A percentile compares a stretch with the other conserved stretches of the same genome.
These are phyloP conservation scores for Drosophila malerkotliana DNA, from an alignment of 1,140 invertebrate species.

Conservation along the genomic window DNA sequence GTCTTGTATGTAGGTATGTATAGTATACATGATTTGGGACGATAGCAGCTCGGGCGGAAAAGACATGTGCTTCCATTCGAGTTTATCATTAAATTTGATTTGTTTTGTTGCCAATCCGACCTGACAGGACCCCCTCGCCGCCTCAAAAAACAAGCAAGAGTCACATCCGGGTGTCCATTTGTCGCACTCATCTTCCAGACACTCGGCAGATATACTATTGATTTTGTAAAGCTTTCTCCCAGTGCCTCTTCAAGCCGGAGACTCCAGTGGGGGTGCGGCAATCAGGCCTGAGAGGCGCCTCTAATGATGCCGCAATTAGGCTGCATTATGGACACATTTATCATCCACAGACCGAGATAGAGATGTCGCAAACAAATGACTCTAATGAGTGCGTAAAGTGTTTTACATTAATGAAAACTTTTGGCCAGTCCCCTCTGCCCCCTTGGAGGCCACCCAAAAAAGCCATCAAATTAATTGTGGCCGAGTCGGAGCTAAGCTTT, in stretches of 20 bases:
- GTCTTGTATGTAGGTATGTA: too few relatives aligned
- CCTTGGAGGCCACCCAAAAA: background rate
- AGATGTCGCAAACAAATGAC: constrained; percentile 53
- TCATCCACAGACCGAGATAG: constrained; percentile 38
- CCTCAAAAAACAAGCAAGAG: constrained; percentile 29
- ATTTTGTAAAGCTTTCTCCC: background rate
- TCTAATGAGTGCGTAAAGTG: constrained; percentile 48
- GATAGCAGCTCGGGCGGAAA: constrained; percentile 59
- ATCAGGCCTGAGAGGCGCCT: constrained; percentile 45
- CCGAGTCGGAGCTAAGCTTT: constrained; percentile 30
- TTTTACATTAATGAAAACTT: constrained; percentile 56
- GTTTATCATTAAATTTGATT: constrained; percentile 82
- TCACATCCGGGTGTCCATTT: constrained; percentile 32
- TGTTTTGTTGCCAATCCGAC: constrained; percentile 63
- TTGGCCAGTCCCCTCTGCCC: constrained; percentile 10
- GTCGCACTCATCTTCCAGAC: constrained; percentile 20
- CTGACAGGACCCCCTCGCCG: constrained; percentile 18
- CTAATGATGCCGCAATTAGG: constrained; percentile 73
- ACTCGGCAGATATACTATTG: background rate
- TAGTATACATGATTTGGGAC: background rate
- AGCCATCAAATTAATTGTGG: constrained; percentile 43
- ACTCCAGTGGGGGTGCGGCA: constrained; percentile 16
- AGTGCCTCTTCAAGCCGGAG: constrained; percentile 30
- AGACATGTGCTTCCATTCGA: constrained; percentile 69
- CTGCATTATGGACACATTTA: constrained; percentile 74